Conservation (phyloP, 2,888 invertebrate species). For the Cybosia mesomella region DNA sequence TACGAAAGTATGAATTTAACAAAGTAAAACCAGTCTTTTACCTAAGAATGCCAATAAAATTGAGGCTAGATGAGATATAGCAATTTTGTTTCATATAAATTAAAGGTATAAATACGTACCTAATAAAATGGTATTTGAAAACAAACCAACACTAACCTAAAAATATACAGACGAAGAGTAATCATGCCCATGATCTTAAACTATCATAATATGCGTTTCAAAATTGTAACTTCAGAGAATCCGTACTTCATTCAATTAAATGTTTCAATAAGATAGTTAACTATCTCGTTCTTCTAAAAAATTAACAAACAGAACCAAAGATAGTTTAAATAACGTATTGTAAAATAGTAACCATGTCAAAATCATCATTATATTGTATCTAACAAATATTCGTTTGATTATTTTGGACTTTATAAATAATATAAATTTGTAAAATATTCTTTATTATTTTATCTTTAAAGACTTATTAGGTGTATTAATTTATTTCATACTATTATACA, state of each 20-base stretch:
- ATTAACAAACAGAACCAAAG: neutral
- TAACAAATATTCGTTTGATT: neutral
- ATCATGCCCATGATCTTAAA: too few relatives aligned
- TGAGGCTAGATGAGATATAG: neutral
- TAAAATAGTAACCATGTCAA: neutral
- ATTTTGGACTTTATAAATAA: neutral
- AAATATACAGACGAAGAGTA: too few relatives aligned
- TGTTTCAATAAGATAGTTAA: too few relatives aligned
- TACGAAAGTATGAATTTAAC: neutral
- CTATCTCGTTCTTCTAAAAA: neutral
- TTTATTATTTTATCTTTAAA: slow-evolving; percentile 18
- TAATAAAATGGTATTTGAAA: too few relatives aligned
- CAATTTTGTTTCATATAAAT: neutral
- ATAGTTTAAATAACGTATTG: neutral
- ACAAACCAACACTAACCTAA: too few relatives aligned
- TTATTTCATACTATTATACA: slow-evolving; percentile 25
- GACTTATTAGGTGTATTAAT: slow-evolving; percentile 39
- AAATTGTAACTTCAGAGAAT: too few relatives aligned
- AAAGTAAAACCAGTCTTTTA: neutral
- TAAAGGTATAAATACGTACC: neutral
- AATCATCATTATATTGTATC: neutral
- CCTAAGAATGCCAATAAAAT: neutral
- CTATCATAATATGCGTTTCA: too few relatives aligned
- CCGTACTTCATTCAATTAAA: too few relatives aligned
- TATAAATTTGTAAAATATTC: slow-evolving; percentile 26